Evolutionary conservation across 2,888 invertebrate species (phyloP), one percentile per base, ranked within the genome.

Genomic region (Horisme vitalbata): DNA sequence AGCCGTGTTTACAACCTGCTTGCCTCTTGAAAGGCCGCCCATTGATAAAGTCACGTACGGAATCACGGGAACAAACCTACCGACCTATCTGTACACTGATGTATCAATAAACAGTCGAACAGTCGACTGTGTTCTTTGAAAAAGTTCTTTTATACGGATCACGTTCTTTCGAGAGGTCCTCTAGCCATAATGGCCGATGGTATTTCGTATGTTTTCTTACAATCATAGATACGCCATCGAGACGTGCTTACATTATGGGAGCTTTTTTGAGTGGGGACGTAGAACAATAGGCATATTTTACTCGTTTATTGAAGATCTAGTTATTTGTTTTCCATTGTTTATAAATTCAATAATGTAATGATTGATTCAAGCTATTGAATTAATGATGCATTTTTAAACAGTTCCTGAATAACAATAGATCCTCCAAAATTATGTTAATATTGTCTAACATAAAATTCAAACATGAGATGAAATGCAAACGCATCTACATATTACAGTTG

Each of bases 1-100:
- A 73, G 71, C 55, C 58, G 59, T 84, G 85, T 88, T 86, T 83
- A 89, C 88, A 89, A 89, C 88, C 86, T 88, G 87, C 80, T 63
- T 67, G 68, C 64, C 69, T 62, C 68, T 74, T 69, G 59, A 61
- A 50, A 55, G 45, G 73, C 81, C 80, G 81, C 77, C 78, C 68
- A 72, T 89, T 88, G 73, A 83, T 55, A 38, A 10, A 34, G 81
- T 87, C 88, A 89, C 88, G 88, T 88, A 65, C 81, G 66, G 61
- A 36, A 60, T 63, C 65, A 48, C 67, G 67, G 71, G 67, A 63
- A 71, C 71, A 63, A 20, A 21, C 13, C 28, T 13, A 30, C 32
- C 47, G 37, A 47, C 47, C 47, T 68, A 65, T 76, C 76, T 76
- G 73, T 68, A 76, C 68, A 64, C 66, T 70, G 65, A 68, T 71